These are phyloP conservation scores for Merops nubicus DNA, from an alignment of 2,113 vertebrate genomes.

Conservation along the genomic window DNA sequence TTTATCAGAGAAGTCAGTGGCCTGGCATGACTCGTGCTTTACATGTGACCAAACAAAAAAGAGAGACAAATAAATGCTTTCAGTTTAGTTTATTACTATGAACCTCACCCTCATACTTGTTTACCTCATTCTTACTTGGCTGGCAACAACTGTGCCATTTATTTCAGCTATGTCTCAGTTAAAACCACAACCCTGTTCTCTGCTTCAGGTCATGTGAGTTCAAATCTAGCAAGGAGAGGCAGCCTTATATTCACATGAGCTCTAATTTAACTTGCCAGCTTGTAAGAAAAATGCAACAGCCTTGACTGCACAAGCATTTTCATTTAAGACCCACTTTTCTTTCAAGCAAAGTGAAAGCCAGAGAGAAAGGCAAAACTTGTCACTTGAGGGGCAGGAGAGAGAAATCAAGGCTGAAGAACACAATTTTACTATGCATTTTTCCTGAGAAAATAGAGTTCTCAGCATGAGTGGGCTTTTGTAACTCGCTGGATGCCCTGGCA, in stretches of 20 bases:
- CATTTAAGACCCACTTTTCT: neutral
- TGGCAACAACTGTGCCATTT: neutral
- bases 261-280: conserved; percentile 19
- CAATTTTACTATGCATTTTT: neutral
- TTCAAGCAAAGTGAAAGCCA: neutral
- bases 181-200: neutral
- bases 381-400: neutral
- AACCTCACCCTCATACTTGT: neutral
- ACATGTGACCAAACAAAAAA: neutral
- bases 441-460: conserved; percentile 15
- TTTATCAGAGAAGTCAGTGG: neutral
- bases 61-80: neutral
- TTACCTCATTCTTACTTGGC: neutral
- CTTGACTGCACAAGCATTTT: neutral
- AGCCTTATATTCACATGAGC: neutral
- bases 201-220: neutral
- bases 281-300: neutral
- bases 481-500: neutral
- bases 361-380: neutral
- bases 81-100: neutral
- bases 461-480: conserved; percentile 4
- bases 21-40: neutral
- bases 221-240: neutral
- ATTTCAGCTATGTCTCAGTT: neutral
- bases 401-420: neutral